A percentile compares a stretch with the other conserved stretches of the same genome.
These are phyloP conservation scores for Teinopalpus imperialis DNA, from an alignment of 2,888 invertebrate species.

Conservation along the genomic window DNA sequence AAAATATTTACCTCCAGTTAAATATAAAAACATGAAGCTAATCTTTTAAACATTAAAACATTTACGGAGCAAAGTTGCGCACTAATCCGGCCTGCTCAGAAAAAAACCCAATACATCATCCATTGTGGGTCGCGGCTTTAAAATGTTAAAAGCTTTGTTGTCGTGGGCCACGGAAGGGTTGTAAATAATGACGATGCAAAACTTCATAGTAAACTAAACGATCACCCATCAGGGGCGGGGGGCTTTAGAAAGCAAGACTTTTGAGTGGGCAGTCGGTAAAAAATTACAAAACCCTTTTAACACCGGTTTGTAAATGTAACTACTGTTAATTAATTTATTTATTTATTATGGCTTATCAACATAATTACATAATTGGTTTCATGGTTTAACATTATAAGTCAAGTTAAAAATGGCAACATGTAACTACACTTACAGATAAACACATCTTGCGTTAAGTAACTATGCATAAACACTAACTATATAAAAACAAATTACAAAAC, in stretches of 20 bases:
- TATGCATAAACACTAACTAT: too few relatives aligned
- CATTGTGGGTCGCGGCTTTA: slow-evolving; percentile 70
- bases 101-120: slow-evolving; percentile 67
- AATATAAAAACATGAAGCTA: slow-evolving; percentile 67
- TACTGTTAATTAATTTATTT: too few relatives aligned
- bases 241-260: slow-evolving; percentile 29
- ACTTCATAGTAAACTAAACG: slow-evolving; percentile 75
- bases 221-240: slow-evolving; percentile 41
- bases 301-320: too few relatives aligned
- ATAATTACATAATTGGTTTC: too few relatives aligned
- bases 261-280: slow-evolving; percentile 19
- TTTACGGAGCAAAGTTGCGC: slow-evolving; percentile 58
- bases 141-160: slow-evolving; percentile 80
- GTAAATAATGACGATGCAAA: slow-evolving; percentile 79
- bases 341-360: too few relatives aligned
- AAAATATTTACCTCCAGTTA: slow-evolving; percentile 61
- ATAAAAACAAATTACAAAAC: too few relatives aligned
- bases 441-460: too few relatives aligned
- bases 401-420: too few relatives aligned
- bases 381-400: too few relatives aligned
- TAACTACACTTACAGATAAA: too few relatives aligned
- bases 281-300: slow-evolving; percentile 19
- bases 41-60: slow-evolving; percentile 81
- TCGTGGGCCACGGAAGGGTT: slow-evolving; percentile 76
- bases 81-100: slow-evolving; percentile 57